Evolutionary conservation across 2,888 invertebrate genomes (phyloP).

Genomic region (Hypomecis atomaria): DNA sequence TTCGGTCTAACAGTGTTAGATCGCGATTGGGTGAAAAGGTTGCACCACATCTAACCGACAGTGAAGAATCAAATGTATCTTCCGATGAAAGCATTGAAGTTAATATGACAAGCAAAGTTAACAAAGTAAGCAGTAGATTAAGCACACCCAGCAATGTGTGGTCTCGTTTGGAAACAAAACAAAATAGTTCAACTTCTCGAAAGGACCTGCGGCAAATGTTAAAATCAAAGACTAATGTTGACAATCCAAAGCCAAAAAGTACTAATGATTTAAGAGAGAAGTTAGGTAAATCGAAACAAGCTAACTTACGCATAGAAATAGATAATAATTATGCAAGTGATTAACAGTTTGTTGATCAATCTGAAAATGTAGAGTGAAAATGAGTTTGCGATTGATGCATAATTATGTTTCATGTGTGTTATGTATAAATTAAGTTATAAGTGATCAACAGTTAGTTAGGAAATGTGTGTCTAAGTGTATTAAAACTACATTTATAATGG

Average conservation of each 20-base stretch:
- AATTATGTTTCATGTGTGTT: too few species aligned
- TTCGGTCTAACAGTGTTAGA: slow-evolving; percentile 58
- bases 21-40: slow-evolving; percentile 73
- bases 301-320: slow-evolving; percentile 79
- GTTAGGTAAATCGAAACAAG: slow-evolving; percentile 69
- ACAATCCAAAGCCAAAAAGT: slow-evolving; percentile 63
- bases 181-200: slow-evolving; percentile 47
- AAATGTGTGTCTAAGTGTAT: too few species aligned
- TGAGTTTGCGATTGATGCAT: background rate
- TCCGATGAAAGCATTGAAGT: slow-evolving; percentile 63
- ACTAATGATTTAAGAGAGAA: slow-evolving; percentile 69
- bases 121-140: slow-evolving; percentile 67
- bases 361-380: background rate
- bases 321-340: slow-evolving; percentile 62
- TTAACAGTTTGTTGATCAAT: slow-evolving; percentile 1
- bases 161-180: slow-evolving; percentile 80
- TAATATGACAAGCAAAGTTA: slow-evolving; percentile 82
- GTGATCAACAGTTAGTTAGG: too few species aligned
- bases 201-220: slow-evolving; percentile 67
- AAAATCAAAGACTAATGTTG: slow-evolving; percentile 56
- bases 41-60: slow-evolving; percentile 36
- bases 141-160: slow-evolving; percentile 80
- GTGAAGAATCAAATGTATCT: slow-evolving; percentile 57
- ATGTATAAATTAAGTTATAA: too few species aligned
- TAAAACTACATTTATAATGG: too few species aligned